Evolutionary conservation across 2,888 invertebrate genomes (phyloP), one percentile per base, ranked within the genome.

Genomic region (Nemapogon koenigi): DNA sequence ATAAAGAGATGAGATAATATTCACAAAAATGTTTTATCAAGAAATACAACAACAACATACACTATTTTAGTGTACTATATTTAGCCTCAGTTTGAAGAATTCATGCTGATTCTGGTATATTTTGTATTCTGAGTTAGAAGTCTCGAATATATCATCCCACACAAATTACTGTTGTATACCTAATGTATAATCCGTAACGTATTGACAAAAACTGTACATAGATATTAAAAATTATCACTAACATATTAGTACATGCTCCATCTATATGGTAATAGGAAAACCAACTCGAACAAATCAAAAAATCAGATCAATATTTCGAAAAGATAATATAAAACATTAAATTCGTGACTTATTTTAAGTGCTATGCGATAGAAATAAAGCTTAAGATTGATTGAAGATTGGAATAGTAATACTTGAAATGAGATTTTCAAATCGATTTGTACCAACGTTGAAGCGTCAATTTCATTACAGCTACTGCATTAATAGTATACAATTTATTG

Each of bases 401-500:
- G 10, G 6, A 10, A 7, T 22, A 10, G 22, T 10, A 7, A 10
- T 22, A 4, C 6, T 7, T 10, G 22, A 22, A 22, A 22, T 22
- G 22, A 22, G 22, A 22, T 6, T 10, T 22, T 22, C 22, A 22
- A 22, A 22, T 22, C 22, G 16, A 16, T 31, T 16, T 16, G 16
- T 4, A 15, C 31, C 31, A 15, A 2, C 31, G 17, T 31, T 3
- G 4, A 31, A 15, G 31, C 16, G 31, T 16, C 31, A 31, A 31
- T 31, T 31, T 4, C 16, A 16, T 31, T 31, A 31, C 15, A 16
- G 8, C 3, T 16, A 31, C 10, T 22, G 22, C 22, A 22, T 31
- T 31, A 31, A 31, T 31, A 16, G 13, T 28, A 28, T 28, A 15
- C 15, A 28, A 28, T 11, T n/a, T 28, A n/a, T n/a, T 28, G 28